Evolutionary conservation across 2,113 vertebrate genomes (phyloP).

Genomic region (Zootoca vivipara): DNA sequence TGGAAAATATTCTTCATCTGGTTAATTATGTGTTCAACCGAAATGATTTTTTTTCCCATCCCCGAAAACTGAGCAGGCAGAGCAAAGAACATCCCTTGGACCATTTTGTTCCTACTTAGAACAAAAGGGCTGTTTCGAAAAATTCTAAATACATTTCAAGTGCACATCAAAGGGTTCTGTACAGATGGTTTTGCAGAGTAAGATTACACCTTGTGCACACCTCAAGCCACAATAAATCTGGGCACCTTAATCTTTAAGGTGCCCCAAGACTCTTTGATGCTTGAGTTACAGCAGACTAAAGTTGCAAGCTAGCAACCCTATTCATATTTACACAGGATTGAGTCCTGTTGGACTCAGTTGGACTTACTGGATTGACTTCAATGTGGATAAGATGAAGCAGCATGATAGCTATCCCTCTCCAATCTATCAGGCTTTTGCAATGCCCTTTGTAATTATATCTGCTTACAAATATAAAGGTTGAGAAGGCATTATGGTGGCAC

Average conservation of each 20-base stretch:
- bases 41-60: not conserved
- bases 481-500: not conserved
- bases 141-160: not conserved
- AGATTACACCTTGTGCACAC: not conserved
- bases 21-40: not conserved
- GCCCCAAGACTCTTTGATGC: not conserved
- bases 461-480: not conserved
- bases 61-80: not conserved
- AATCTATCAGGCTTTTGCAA: not conserved
- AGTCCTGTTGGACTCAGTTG: too few species aligned
- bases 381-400: not conserved
- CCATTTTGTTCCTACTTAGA: not conserved
- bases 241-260: not conserved
- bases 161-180: not conserved
- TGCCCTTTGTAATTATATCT: not conserved
- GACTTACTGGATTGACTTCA: not conserved
- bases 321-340: not conserved
- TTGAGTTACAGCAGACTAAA: not conserved
- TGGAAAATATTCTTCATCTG: not conserved
- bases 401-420: not conserved
- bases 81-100: not conserved
- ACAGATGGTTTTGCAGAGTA: not conserved
- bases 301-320: not conserved
- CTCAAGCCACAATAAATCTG: not conserved
- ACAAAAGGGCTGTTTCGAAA: not conserved